These are phyloP conservation scores for Corapipo altera DNA, from an alignment of 2,113 vertebrate species.

Conservation along the genomic window DNA sequence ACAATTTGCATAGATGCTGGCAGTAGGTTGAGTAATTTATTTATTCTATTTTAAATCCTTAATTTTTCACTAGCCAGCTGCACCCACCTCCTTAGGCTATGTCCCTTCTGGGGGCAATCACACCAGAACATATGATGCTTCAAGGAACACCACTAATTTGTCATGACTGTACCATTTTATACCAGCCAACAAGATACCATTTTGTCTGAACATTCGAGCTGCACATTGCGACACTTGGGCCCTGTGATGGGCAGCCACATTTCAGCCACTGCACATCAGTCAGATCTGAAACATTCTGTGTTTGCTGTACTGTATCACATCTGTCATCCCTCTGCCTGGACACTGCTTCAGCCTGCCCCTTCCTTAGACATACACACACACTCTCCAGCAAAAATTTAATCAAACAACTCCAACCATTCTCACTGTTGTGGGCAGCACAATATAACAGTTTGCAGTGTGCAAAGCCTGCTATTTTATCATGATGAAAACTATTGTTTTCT, in stretches of 20 bases:
- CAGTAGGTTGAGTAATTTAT: not conserved
- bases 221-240: fast-evolving
- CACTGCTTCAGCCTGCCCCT: not conserved
- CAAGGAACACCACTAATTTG: fast-evolving
- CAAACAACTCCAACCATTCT: not conserved
- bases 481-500: not conserved
- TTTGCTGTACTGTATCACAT: not conserved
- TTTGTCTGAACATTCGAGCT: not conserved
- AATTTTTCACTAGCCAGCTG: not conserved
- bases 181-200: fast-evolving
- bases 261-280: not conserved
- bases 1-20: not conserved
- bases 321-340: not conserved
- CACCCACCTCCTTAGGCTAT: not conserved
- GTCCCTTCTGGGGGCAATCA: not conserved
- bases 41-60: not conserved
- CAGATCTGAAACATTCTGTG: not conserved
- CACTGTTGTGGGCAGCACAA: fast-evolving
- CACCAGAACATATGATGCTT: fast-evolving
- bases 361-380: not conserved
- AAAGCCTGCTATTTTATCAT: not conserved
- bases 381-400: not conserved
- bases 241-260: fast-evolving
- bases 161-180: fast-evolving
- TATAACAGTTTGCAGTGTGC: fast-evolving